A percentile compares a stretch with the other conserved stretches of the same genome.
Conservation (phyloP, 2,888 invertebrate species). For the Drosophila tanythrix region DNA sequence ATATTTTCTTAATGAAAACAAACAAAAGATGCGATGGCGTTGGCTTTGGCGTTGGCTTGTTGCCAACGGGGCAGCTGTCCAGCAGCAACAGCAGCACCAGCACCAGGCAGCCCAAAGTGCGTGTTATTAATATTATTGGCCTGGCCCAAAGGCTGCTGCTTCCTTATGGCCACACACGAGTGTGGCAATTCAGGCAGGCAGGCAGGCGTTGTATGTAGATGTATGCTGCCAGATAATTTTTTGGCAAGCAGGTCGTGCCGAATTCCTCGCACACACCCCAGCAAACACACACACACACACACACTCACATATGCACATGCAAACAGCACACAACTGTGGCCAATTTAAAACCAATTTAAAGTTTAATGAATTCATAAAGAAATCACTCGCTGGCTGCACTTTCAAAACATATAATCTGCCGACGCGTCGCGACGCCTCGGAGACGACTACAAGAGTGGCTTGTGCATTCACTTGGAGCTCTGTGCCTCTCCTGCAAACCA, state of each 20-base stretch:
- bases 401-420: conserved; percentile 81
- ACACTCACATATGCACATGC: conserved; percentile 19
- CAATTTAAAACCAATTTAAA: conserved; percentile 81
- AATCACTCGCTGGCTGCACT: conserved; percentile 76
- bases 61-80: conserved; percentile 58
- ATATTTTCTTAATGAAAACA: conserved; percentile 81
- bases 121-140: conserved; percentile 81
- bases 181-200: conserved; percentile 12
- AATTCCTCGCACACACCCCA: conserved; percentile 61
- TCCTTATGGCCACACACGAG: conserved; percentile 57
- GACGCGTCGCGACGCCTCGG: conserved; percentile 59
- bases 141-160: conserved; percentile 60
- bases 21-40: conserved; percentile 70
- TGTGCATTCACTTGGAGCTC: conserved; percentile 46
- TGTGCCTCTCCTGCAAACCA: conserved; percentile 13
- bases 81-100: conserved; percentile 49
- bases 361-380: conserved; percentile 82
- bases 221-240: conserved; percentile 71
- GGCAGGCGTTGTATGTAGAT: conserved; percentile 51
- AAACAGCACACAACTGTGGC: conserved; percentile 57
- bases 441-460: conserved; percentile 16
- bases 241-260: conserved; percentile 76
- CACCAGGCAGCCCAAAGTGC: conserved; percentile 67
- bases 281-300: conserved; percentile 30
- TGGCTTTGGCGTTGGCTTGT: conserved; percentile 12